Evolutionary conservation across 64 coral and sea anemone genomes (phyloP).

Genomic region (Dendrophyllia cribrosa): DNA sequence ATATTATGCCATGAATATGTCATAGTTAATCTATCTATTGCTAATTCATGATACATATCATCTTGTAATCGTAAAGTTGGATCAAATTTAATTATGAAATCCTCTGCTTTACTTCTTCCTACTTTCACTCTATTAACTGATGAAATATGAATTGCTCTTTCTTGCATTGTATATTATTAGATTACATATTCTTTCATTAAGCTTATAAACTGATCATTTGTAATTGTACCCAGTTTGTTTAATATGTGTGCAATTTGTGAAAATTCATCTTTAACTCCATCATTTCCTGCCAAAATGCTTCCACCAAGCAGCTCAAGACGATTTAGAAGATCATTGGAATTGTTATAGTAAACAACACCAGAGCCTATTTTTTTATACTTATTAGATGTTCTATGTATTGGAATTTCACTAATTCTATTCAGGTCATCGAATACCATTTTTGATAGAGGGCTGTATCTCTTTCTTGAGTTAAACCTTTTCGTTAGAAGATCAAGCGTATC

Average conservation of each 20-base stretch:
- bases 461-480: constrained; percentile 9
- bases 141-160: constrained; percentile 26
- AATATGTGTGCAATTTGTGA: neutral
- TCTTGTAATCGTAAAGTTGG: neutral
- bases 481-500: neutral
- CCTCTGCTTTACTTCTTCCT: neutral
- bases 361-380: neutral
- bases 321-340: neutral
- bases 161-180: neutral
- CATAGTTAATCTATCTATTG: constrained; percentile 2
- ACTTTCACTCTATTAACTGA: neutral
- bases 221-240: neutral
- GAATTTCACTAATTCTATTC: neutral
- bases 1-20: constrained; percentile 48
- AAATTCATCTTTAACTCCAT: constrained; percentile 46
- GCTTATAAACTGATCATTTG: neutral
- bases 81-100: constrained; percentile 26
- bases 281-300: constrained; percentile 26
- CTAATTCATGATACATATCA: constrained; percentile 18
- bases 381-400: constrained; percentile 12
- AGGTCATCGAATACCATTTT: constrained; percentile 13
- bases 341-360: constrained; percentile 37
- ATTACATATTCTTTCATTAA: constrained; percentile 9
- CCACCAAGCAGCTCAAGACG: constrained; percentile 3
- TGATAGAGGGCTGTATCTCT: constrained; percentile 16